A percentile compares a stretch with the other conserved stretches of the same genome.
phyloP scores from a whole-genome alignment of 2,797 vertebrate species.

The Lacerta bilineata region DNA sequence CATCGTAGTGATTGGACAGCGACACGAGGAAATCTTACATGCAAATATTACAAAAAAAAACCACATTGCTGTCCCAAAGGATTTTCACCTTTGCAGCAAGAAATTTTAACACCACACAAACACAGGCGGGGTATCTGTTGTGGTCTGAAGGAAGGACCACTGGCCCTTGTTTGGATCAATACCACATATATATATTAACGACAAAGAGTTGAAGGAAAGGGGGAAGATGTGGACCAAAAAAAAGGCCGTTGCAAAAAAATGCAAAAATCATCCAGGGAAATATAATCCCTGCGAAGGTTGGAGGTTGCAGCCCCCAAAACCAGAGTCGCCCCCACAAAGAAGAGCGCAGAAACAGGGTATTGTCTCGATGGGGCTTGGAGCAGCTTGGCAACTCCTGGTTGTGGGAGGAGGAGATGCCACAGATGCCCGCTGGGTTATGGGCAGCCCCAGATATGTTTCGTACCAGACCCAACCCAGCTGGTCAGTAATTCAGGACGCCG shows the following conservation, averaged over 20 bases:
- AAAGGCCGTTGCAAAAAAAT: constrained; percentile 72
- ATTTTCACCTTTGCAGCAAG: background rate
- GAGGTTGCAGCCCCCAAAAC: background rate
- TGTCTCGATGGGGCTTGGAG: background rate
- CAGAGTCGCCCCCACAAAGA: background rate
- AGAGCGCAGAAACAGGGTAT: background rate
- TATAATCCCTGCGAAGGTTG: constrained; percentile 64
- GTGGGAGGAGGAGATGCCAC: rapidly evolving
- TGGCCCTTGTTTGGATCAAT: background rate
- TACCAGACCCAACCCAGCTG: background rate
- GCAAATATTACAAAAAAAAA: too few species aligned
- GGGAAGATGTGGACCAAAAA: constrained; percentile 47
- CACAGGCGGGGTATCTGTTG: background rate
- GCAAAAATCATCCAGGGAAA: constrained; percentile 65
- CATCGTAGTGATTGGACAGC: too few species aligned
- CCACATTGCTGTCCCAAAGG: background rate
- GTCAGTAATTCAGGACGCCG: rapidly evolving
- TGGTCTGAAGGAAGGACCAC: background rate
- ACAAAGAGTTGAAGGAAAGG: constrained; percentile 16
- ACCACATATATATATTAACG: background rate
- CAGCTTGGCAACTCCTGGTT: too few species aligned
- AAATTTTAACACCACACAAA: background rate
- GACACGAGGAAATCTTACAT: too few species aligned
- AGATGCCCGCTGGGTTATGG: background rate
- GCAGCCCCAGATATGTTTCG: background rate